A percentile compares a stretch with the other conserved stretches of the same genome.
These are phyloP conservation scores for Hemichromis elongatus DNA, from an alignment of 2,113 vertebrate genomes.

Conservation along the genomic window DNA sequence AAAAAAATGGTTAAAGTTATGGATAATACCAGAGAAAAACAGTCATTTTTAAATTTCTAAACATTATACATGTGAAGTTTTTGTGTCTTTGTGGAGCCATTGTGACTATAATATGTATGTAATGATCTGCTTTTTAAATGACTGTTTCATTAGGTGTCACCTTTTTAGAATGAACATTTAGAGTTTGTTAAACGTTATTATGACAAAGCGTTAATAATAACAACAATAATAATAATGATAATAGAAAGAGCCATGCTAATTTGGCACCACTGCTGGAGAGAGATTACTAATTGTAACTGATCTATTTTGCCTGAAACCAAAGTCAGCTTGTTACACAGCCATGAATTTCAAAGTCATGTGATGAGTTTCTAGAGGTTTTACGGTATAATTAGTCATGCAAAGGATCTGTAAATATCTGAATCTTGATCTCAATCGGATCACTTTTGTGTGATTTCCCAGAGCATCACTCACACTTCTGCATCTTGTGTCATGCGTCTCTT, in stretches of 20 bases:
- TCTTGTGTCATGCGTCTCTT: conserved; percentile 1
- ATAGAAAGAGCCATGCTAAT: neutral
- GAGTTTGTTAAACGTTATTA: neutral
- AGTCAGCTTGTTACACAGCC: neutral
- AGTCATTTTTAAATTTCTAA: neutral
- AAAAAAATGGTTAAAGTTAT: neutral
- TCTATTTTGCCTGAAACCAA: neutral
- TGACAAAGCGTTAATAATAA: neutral
- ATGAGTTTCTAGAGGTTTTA: neutral
- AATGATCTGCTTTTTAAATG: neutral
- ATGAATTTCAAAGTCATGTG: neutral
- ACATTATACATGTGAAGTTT: neutral
- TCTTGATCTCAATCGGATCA: neutral
- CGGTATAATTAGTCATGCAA: neutral
- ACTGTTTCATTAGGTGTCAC: neutral
- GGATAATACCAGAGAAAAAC: neutral
- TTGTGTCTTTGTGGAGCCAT: neutral
- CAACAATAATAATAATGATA: neutral
- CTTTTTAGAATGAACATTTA: neutral
- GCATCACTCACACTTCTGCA: conserved; percentile 20
- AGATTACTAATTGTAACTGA: neutral
- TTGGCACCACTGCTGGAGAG: neutral
- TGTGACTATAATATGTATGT: neutral
- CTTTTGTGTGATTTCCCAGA: conserved; percentile 22
- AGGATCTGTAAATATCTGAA: neutral